phyloP scores from a whole-genome alignment of 2,113 vertebrate species.

The Eurystomus gularis region DNA sequence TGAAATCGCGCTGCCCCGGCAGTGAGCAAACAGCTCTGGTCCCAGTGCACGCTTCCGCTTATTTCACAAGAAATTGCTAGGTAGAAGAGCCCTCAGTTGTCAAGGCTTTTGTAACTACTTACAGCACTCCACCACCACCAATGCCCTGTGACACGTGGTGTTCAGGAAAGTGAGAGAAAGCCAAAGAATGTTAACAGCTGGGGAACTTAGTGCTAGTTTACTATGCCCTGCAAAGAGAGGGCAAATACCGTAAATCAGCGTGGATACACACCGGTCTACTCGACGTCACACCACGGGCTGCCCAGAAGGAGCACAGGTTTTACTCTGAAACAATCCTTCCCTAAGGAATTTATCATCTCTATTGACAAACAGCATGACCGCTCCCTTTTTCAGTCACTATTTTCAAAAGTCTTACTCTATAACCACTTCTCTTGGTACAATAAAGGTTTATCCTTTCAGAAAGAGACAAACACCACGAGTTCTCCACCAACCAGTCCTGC shows the following conservation, averaged over 20 bases:
- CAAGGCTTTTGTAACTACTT: not conserved
- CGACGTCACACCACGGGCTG: not conserved
- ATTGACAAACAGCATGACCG: not conserved
- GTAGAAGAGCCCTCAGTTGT: not conserved
- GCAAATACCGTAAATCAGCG: too few relatives aligned
- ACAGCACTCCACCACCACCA: not conserved
- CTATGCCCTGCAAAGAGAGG: not conserved
- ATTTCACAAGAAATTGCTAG: not conserved
- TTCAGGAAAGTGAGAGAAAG: not conserved
- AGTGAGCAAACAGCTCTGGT: not conserved
- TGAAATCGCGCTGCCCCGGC: not conserved
- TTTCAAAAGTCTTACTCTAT: not conserved
- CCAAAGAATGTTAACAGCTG: not conserved
- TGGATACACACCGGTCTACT: not conserved
- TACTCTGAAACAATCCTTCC: not conserved
- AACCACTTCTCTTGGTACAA: not conserved
- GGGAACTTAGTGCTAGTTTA: not conserved
- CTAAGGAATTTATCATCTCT: not conserved
- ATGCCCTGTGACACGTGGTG: not conserved
- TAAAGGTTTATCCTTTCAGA: not conserved
- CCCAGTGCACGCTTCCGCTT: not conserved
- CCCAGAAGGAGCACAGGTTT: not conserved
- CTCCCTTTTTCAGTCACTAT: not conserved
- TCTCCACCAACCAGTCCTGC: not conserved
- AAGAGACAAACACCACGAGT: not conserved